Evolutionary conservation across 2,797 vertebrate species (phyloP), one percentile per base, ranked within the genome.

Genomic region (Adrianichthys oophorus): DNA sequence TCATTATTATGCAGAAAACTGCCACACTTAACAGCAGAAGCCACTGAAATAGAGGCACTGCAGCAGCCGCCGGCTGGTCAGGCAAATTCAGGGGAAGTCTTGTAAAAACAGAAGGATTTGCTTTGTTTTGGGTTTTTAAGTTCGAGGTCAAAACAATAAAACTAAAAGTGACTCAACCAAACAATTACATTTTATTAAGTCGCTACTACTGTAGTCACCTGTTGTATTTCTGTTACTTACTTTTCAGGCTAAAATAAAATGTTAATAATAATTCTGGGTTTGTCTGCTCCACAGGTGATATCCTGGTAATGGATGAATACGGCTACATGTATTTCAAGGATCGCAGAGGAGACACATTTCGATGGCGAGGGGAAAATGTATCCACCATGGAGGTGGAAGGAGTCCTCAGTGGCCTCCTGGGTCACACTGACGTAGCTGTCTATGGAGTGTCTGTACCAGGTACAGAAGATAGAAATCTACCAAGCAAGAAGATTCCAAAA

Each of bases 291-390:
- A 50, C 73, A 96, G 95, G 95, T 37, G 95, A 96, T 0, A 77
- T 95, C 26, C 62, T 96, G 80, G 92, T 95, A 70, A 96, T 96
- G 95, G 95, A 96, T 1, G 94, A 95, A 2, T 88, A 93, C 1
- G 95, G 95, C 45, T 96, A 96, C 87, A 93, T 96, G 82, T 96
- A 95, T 68, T 96, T 96, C 80, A 90, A 52, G 13, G 95, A 96
- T 55, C 92, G 95, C 4, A 90, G 92, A 0, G 95, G 95, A 0
- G 95, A 96, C 85, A 95, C 95, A 0, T 95, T 94, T 77, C 93
- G 94, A 12, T 95, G 95, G 95, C 89, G 92, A 7, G 95, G 95
- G 8, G 95, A 95, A 79, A 95, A 96, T 0, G 94, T 96, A 15
- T 95, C 95, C 18, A 95, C 94, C 58, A 93, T 92, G 0, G 95